Evolutionary conservation across 2,797 vertebrate species (phyloP), one percentile per base, ranked within the genome.

Genomic region (Sebastes hopkinsi): DNA sequence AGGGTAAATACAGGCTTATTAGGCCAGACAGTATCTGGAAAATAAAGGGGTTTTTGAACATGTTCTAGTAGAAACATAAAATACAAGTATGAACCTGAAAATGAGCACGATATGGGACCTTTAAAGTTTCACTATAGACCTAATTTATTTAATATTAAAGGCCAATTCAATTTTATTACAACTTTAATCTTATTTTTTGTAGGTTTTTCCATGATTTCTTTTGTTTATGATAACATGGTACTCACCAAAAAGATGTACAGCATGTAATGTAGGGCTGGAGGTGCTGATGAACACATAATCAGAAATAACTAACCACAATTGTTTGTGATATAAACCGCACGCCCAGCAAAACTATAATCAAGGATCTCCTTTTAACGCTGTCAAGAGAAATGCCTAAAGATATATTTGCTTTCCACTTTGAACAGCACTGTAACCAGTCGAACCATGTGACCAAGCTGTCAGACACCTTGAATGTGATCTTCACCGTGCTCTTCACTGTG

Each of bases 401-500:
- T 42, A 36, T 64, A 23, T 65, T 52, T 62, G 3, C 20, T 23
- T 79, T 67, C 68, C 16, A 13, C 23, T 77, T 71, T 72, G 1
- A 79, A 5, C 91, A 99, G 99, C 98, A 99, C 92, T 99, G 98
- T 85, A 97, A 98, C 91, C 99, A 99, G 87, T 99, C 98, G 0
- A 92, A 95, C 75, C 95, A 98, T 79, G 97, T 99, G 92, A 98
- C 97, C 88, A 95, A 99, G 85, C 58, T 98, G 72, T 98, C 99
- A 0, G 97, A 97, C 92, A 97, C 90, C 56, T 94, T 99, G 71
- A 99, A 99, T 0, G 91, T 99, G 92, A 97, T 98, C 92, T 99
- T 99, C 93, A 99, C 99, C 0, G 80, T 98, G 81, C 97, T 99
- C 69, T 99, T 99, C 89, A 99, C 99, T 0, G 89, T 99, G 88